Conservation (phyloP, 2,797 vertebrate genomes). For the Psittacula echo region DNA sequence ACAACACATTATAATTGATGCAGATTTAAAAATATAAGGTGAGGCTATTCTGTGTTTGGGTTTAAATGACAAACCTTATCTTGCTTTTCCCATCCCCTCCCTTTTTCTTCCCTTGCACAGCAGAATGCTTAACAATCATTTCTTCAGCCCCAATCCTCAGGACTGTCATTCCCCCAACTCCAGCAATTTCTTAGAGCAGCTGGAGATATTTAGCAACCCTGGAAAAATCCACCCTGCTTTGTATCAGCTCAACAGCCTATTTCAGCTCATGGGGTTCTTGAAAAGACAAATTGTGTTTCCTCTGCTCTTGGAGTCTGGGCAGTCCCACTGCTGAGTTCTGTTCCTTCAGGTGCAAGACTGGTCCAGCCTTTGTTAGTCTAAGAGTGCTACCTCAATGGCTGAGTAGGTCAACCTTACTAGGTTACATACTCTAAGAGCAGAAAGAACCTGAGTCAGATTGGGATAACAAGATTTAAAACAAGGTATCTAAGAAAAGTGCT, state of each 20-base stretch:
- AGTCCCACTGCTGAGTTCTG: background rate
- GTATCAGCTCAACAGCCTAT: slow-evolving; percentile 36
- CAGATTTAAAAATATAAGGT: slow-evolving; percentile 60
- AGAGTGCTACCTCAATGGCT: background rate
- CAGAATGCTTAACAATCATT: background rate
- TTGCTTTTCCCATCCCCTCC: slow-evolving; percentile 64
- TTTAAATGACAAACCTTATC: slow-evolving; percentile 67
- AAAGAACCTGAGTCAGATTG: background rate
- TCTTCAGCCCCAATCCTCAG: background rate
- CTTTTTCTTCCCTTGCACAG: slow-evolving; percentile 35
- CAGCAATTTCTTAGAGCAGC: background rate
- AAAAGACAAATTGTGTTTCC: slow-evolving; percentile 8
- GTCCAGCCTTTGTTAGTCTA: background rate
- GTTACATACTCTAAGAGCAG: background rate
- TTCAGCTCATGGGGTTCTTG: slow-evolving; percentile 29
- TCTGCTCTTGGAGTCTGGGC: background rate
- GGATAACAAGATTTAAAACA: background rate
- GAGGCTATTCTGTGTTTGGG: slow-evolving; percentile 33
- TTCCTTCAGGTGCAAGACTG: background rate
- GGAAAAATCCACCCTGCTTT: slow-evolving; percentile 4
- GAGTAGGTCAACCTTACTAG: background rate
- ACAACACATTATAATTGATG: slow-evolving; percentile 55
- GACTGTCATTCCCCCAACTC: background rate
- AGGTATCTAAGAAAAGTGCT: background rate
- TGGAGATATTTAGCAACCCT: background rate